Evolutionary conservation across 2,113 vertebrate species (phyloP), one percentile per base, ranked within the genome.

Genomic region (Tinamus guttatus): DNA sequence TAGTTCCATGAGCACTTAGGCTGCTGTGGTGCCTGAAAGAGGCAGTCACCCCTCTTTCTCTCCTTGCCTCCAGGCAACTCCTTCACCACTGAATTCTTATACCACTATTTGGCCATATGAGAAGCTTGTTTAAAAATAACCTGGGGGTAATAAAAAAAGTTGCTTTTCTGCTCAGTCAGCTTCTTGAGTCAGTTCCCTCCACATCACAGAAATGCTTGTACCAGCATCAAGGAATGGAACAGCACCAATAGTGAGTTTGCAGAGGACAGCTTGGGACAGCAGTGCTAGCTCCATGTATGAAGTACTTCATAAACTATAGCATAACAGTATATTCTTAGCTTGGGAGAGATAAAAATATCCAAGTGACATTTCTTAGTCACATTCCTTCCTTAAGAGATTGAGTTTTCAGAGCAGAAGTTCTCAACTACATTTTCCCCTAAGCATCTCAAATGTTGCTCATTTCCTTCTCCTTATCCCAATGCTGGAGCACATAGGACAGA

Each of bases 221-320:
- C 89, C 74, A 71, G 47, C 47, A 62, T 47, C 58, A 89, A 93
- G 81, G 62, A 91, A 87, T 25, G 34, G 30, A 38, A 58, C 41
- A 15, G 58, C 70, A 86, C 59, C 34, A 28, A 40, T 52, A 68
- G 89, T 27, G 45, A 85, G 45, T 45, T 75, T 76, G 58, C 71
- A n/a, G 65, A 78, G 84, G 85, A 62, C 49, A 63, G 36, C 59
- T 82, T 60, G 75, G 38, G 62, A 58, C 63, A 94, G 80, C 83
- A 36, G 60, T 67, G 28, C 49, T 45, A 60, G 59, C 45, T 78
- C 81, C 70, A 47, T 68, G 58, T 63, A 43, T 32, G 85, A 52
- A 76, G 17, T 5, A 40, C 60, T 16, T 68, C 67, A 60, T 24
- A 15, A 69, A 82, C 58, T 65, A 34, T 13, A 68, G 75, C 63